Percentiles rank a stretch among this genome's conserved stretches.
These are phyloP conservation scores for Oppia nitens DNA, from an alignment of 1,140 invertebrate species.

Conservation along the genomic window DNA sequence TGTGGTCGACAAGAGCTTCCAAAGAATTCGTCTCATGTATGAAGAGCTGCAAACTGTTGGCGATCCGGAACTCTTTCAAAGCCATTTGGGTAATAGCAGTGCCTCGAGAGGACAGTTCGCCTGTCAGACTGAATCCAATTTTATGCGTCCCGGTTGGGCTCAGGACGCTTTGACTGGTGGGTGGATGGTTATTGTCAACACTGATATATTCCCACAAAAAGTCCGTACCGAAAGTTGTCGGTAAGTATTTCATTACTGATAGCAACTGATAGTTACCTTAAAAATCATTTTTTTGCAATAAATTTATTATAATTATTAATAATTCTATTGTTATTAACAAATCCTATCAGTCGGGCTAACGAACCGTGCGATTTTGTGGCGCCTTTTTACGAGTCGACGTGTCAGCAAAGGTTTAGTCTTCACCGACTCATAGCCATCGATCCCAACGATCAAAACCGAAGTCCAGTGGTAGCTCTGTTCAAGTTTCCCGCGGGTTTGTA, in stretches of 20 bases:
- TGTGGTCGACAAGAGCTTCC: conserved; percentile 21
- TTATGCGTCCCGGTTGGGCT: conserved; percentile 32
- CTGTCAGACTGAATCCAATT: conserved; percentile 30
- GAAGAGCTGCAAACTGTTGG: conserved; percentile 22
- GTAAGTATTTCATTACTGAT: conserved; percentile 24
- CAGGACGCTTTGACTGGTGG: conserved; percentile 28
- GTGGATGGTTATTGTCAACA: conserved; percentile 33
- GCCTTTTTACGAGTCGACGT: conserved; percentile 31
- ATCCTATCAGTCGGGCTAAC: conserved; percentile 23
- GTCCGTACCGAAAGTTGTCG: conserved; percentile 31
- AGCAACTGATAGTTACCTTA: background rate
- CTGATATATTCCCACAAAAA: conserved; percentile 29
- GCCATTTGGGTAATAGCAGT: conserved; percentile 18
- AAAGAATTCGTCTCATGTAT: conserved; percentile 21
- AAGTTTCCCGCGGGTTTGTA: conserved; percentile 28
- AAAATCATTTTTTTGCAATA: conserved; percentile 3
- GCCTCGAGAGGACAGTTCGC: conserved; percentile 29
- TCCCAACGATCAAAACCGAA: conserved; percentile 26
- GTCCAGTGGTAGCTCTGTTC: conserved; percentile 30
- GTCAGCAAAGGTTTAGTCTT: conserved; percentile 28
- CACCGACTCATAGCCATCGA: conserved; percentile 30
- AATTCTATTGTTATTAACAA: background rate
- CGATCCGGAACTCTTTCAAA: conserved; percentile 22
- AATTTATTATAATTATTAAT: background rate
- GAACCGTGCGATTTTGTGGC: conserved; percentile 30